Conservation (phyloP, 2,888 invertebrate species). For the Lycia hirtaria region DNA sequence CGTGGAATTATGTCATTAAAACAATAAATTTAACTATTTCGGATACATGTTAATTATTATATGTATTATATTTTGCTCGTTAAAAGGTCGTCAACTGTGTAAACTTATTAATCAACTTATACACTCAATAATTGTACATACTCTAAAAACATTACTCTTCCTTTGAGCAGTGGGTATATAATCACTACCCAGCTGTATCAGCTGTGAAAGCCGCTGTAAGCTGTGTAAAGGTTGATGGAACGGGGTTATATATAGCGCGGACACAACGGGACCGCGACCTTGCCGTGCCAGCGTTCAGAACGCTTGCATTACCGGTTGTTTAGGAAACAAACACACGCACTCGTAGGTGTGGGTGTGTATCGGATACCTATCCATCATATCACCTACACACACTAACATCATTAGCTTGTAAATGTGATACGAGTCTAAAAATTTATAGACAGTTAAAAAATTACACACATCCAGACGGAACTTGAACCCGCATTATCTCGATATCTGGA, state of each 20-base stretch:
- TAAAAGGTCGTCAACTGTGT: too few species aligned
- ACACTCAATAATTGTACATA: too few species aligned
- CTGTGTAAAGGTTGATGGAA: background rate
- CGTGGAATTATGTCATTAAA: too few species aligned
- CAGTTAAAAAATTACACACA: too few species aligned
- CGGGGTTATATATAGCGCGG: slow-evolving; percentile 10
- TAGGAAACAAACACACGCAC: slow-evolving; percentile 8
- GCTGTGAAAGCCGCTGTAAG: slow-evolving; percentile 1
- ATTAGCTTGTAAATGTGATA: background rate
- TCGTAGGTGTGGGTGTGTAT: background rate
- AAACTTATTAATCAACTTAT: too few species aligned
- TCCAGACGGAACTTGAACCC: too few species aligned
- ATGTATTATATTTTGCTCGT: too few species aligned
- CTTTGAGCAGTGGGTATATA: background rate
- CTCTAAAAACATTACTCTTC: too few species aligned
- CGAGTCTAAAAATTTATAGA: too few species aligned
- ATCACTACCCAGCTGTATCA: background rate
- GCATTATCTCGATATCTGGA: too few species aligned
- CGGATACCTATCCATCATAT: slow-evolving; percentile 2
- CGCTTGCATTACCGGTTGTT: slow-evolving; percentile 6
- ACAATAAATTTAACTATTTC: too few species aligned
- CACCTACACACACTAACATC: background rate
- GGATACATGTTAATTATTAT: too few species aligned
- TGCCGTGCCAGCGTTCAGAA: slow-evolving; percentile 3
- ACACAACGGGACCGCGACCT: slow-evolving; percentile 14